These are phyloP conservation scores for Bombus huntii DNA, from an alignment of 1,140 invertebrate species.

Conservation along the genomic window DNA sequence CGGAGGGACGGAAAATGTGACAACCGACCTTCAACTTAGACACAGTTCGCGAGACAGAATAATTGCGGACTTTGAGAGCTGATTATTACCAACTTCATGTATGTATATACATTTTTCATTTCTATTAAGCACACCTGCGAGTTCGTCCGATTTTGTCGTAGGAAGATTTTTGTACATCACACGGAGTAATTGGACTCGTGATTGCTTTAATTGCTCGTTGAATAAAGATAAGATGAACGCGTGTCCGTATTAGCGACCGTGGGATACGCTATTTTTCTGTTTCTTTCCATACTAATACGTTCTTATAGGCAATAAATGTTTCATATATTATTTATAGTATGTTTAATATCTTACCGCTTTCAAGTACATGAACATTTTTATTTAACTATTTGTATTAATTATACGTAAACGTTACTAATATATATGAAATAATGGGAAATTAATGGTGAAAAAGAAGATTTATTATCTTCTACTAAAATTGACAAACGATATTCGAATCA, in stretches of 20 bases:
- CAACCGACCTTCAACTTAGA: constrained; percentile 65
- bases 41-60: constrained; percentile 51
- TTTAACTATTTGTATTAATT: no score
- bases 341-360: not conserved
- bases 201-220: constrained; percentile 11
- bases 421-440: not conserved
- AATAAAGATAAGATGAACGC: constrained; percentile 10
- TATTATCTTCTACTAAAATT: not conserved
- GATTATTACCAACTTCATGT: not conserved
- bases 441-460: not conserved
- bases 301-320: not conserved
- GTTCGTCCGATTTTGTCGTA: not conserved
- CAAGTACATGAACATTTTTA: not conserved
- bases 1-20: constrained; percentile 46
- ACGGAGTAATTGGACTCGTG: not conserved
- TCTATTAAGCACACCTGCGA: not conserved
- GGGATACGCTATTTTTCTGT: not conserved
- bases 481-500: not conserved
- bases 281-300: not conserved
- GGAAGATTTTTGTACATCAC: not conserved
- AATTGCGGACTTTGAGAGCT: constrained; percentile 4
- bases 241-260: not conserved
- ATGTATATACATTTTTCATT: constrained; percentile 3
- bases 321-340: not conserved
- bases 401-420: no score